Conservation (phyloP, 2,888 invertebrate species). For the Endotricha flammealis region DNA sequence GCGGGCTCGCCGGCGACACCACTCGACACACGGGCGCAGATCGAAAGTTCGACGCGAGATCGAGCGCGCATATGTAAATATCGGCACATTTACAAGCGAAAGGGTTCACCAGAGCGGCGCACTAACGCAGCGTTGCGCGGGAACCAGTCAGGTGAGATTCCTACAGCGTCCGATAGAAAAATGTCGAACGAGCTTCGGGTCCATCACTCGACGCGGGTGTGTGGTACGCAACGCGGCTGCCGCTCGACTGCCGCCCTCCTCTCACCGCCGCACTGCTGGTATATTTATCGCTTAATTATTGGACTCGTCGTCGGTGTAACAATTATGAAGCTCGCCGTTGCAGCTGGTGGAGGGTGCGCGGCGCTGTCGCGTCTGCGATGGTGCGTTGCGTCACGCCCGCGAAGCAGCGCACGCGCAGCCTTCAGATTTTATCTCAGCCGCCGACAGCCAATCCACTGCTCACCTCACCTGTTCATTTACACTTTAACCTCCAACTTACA, state of each 20-base stretch:
- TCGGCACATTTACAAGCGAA: slow-evolving; percentile 79
- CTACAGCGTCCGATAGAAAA: slow-evolving; percentile 80
- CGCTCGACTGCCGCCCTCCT: slow-evolving; percentile 73
- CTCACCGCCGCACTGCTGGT: slow-evolving; percentile 63
- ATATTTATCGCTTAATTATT: slow-evolving; percentile 77
- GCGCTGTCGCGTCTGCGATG: slow-evolving; percentile 67
- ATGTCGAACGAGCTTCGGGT: slow-evolving; percentile 72
- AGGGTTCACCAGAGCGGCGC: slow-evolving; percentile 78
- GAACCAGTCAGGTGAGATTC: slow-evolving; percentile 83
- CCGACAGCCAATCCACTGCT: slow-evolving; percentile 45
- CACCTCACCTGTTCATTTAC: slow-evolving; percentile 57
- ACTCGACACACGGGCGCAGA: slow-evolving; percentile 60
- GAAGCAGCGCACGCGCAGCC: slow-evolving; percentile 42
- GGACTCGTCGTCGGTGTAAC: slow-evolving; percentile 72
- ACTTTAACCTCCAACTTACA: slow-evolving; percentile 62
- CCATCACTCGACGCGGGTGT: slow-evolving; percentile 66
- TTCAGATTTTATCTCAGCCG: slow-evolving; percentile 60
- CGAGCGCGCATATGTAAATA: slow-evolving; percentile 77
- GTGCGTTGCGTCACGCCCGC: slow-evolving; percentile 56
- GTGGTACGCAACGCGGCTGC: slow-evolving; percentile 68
- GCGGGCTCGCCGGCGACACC: slow-evolving; percentile 48
- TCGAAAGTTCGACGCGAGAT: slow-evolving; percentile 77
- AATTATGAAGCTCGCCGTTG: slow-evolving; percentile 65
- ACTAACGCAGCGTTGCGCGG: slow-evolving; percentile 75
- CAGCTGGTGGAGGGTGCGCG: slow-evolving; percentile 49